Base-by-base conservation (phyloP, 2,888 invertebrate species). In the Ptilodon capucinus region DNA sequence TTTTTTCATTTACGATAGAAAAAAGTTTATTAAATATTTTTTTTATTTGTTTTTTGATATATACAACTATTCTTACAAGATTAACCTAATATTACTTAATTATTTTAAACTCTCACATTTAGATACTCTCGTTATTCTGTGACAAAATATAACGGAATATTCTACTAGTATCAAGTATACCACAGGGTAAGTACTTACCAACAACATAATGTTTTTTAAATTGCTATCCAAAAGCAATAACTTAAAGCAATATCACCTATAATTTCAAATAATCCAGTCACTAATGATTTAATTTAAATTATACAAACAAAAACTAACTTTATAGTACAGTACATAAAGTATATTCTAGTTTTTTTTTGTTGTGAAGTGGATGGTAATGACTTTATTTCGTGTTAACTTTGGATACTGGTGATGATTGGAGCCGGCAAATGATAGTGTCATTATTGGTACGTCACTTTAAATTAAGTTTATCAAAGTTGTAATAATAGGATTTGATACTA, bases 381-480 rank as follows among this genome's bases (percentile, higher is more conserved):
- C 80, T 74, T 55, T 68, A 78, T 80, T 76, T 51, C 80, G 74
- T 80, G 81, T 58, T 51, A 56, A 56, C 49, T 55, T 54, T 51
- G 41, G 54, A 52, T 46, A 30, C 49, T 41, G 14, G 39, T 57
- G 62, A 67, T 39, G 21, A 39, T 39, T 39, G 39, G 21, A 17
- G 16, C 4, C 5, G 13, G 3, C 4, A 39, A n/a, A 39, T 39
- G 39, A 39, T 39, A 39, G 2, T 21, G 21, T 39, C 39, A 39
- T 21, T 21, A 39, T n/a, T 34, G 34, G 13, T 3, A 30, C 42
- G 7, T 32, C 34, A 19, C 18, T 42, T 32, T 32, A 41, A 41
- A 30, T 28, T 30, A 42, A 18, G 21, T 42, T 42, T 30, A 19
- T 32, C 34, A 8, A 44, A 34, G 41, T 39, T 21, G 39, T 39